phyloP scores from a whole-genome alignment of 2,113 vertebrate species.

The Ageneiosus marmoratus region DNA sequence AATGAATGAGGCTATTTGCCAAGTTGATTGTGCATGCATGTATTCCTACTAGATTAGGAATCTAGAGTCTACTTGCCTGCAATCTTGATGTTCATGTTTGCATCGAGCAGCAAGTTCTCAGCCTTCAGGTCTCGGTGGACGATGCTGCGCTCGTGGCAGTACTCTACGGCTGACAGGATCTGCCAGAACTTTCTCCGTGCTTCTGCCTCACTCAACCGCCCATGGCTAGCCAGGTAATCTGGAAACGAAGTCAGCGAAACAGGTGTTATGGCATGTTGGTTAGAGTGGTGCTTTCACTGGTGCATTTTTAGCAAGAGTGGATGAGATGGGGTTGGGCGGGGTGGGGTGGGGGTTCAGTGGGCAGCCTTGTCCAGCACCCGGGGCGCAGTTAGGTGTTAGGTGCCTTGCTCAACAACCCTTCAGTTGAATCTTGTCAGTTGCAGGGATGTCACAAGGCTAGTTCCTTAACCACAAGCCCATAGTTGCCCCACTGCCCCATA shows the following conservation, averaged over 20 bases:
- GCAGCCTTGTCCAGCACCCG: too few species aligned
- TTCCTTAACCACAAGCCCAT: too few species aligned
- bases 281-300: not conserved
- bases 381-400: too few species aligned
- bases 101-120: constrained; percentile 51
- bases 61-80: constrained; percentile 42
- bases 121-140: constrained; percentile 55
- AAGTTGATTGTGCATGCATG: not conserved
- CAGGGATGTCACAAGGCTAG: too few species aligned
- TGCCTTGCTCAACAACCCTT: too few species aligned
- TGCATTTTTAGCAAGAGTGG: not conserved
- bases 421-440: too few species aligned
- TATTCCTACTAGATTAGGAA: too few species aligned
- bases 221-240: constrained; percentile 54
- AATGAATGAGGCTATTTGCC: too few species aligned
- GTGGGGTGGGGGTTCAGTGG: too few species aligned
- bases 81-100: constrained; percentile 55
- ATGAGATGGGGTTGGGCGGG: too few species aligned
- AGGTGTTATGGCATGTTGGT: not conserved
- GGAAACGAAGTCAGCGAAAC: constrained; percentile 17
- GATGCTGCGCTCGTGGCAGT: constrained; percentile 48
- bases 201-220: constrained; percentile 48
- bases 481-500: too few species aligned
- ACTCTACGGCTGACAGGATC: constrained; percentile 52
- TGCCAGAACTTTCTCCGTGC: constrained; percentile 54